phyloP scores from a whole-genome alignment of 2,888 invertebrate genomes.

The Serripes groenlandicus region DNA sequence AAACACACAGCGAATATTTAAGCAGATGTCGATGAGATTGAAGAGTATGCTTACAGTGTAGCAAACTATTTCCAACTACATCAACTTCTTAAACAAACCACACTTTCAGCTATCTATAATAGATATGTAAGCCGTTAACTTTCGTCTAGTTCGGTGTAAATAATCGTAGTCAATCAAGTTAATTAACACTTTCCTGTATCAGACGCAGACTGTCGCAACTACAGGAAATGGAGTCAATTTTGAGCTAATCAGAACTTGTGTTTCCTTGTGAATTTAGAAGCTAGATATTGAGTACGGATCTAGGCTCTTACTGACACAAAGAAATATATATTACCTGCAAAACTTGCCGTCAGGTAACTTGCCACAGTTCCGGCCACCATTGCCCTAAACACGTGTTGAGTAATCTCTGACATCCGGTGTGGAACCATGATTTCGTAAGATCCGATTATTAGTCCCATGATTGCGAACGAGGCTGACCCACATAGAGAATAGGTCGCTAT shows the following conservation, averaged over 20 bases:
- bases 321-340: constrained; percentile 59
- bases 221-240: neutral
- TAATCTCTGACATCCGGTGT: constrained; percentile 51
- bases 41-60: too few relatives aligned
- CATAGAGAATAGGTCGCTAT: constrained; percentile 57
- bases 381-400: constrained; percentile 53
- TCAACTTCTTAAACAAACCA: too few relatives aligned
- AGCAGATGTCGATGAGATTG: too few relatives aligned
- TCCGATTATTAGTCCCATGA: constrained; percentile 65
- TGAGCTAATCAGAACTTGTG: neutral
- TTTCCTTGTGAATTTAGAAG: neutral
- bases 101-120: too few relatives aligned
- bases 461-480: constrained; percentile 65
- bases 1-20: too few relatives aligned
- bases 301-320: neutral
- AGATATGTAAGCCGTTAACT: too few relatives aligned
- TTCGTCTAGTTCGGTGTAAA: neutral
- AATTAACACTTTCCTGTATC: neutral
- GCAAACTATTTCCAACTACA: too few relatives aligned
- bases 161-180: neutral
- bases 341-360: constrained; percentile 71
- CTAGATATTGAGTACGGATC: neutral
- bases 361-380: constrained; percentile 65
- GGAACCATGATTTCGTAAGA: constrained; percentile 60
- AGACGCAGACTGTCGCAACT: neutral